Percentiles rank a stretch among this genome's conserved stretches.
These are phyloP conservation scores for Leguminivora glycinivorella DNA, from an alignment of 1,140 invertebrate species.

Conservation along the genomic window DNA sequence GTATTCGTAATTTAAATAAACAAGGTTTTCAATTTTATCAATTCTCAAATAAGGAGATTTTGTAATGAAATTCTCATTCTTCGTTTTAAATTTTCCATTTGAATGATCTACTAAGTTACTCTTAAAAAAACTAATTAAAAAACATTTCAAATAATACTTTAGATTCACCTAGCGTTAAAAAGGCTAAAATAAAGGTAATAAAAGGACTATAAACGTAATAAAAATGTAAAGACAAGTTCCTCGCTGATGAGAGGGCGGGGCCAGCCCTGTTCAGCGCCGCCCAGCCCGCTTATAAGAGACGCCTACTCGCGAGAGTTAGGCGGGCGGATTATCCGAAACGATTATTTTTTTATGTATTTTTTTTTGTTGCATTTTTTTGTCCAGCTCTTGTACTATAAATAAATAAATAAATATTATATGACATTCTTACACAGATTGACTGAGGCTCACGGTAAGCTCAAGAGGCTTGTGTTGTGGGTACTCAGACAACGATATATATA, in stretches of 20 bases:
- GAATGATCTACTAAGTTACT: not conserved
- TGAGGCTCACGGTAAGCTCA: too few species aligned
- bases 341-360: not conserved
- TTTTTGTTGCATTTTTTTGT: not conserved
- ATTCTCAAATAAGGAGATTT: too few species aligned
- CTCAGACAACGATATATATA: too few species aligned
- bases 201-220: not conserved
- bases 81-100: too few species aligned
- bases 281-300: slow-evolving; percentile 65
- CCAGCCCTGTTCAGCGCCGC: slow-evolving; percentile 67
- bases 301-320: slow-evolving; percentile 42
- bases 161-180: not conserved
- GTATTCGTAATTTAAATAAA: too few species aligned
- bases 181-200: not conserved
- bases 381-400: not conserved
- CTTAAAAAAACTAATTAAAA: not conserved
- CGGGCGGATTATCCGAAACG: not conserved
- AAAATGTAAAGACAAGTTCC: not conserved
- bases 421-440: too few species aligned
- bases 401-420: too few species aligned
- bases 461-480: too few species aligned
- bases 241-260: slow-evolving; percentile 53
- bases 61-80: too few species aligned
- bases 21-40: too few species aligned
- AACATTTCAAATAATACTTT: not conserved